Percentiles rank a stretch among this genome's conserved stretches.
These are phyloP conservation scores for Thripadectes ignobilis DNA, from an alignment of 2,797 vertebrate species.

Conservation along the genomic window DNA sequence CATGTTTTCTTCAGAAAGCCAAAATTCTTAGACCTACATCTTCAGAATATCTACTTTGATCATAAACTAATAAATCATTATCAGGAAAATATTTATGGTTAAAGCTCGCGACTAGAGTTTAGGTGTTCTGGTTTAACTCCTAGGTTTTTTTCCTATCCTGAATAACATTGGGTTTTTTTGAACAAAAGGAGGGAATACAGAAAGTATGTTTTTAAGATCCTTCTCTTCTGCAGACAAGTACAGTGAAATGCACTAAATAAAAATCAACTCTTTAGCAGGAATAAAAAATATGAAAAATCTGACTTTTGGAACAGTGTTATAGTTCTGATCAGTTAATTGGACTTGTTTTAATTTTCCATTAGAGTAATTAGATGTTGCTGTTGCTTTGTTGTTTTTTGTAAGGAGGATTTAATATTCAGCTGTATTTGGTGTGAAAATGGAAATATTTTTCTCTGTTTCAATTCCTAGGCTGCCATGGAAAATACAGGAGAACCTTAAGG, in stretches of 20 bases:
- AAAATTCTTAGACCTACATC: neutral
- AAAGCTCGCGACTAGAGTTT: neutral
- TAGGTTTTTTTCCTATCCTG: neutral
- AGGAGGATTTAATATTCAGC: neutral
- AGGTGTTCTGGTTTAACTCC: neutral
- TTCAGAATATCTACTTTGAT: neutral
- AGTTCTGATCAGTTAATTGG: neutral
- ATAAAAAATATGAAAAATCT: neutral
- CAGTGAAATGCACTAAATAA: neutral
- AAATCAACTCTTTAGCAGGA: neutral
- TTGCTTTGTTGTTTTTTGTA: neutral
- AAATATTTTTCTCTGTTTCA: neutral
- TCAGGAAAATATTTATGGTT: neutral
- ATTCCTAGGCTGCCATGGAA: neutral
- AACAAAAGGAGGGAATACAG: neutral
- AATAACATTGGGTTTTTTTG: neutral
- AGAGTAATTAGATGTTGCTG: neutral
- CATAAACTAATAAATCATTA: neutral
- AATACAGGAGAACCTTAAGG: neutral
- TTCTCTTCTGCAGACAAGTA: neutral
- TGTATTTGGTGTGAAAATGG: neutral
- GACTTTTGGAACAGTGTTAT: neutral
- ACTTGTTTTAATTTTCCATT: neutral
- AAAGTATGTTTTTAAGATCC: neutral
- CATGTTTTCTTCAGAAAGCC: neutral